Evolutionary conservation across 2,113 vertebrate genomes (phyloP).

Genomic region (Micromys minutus): DNA sequence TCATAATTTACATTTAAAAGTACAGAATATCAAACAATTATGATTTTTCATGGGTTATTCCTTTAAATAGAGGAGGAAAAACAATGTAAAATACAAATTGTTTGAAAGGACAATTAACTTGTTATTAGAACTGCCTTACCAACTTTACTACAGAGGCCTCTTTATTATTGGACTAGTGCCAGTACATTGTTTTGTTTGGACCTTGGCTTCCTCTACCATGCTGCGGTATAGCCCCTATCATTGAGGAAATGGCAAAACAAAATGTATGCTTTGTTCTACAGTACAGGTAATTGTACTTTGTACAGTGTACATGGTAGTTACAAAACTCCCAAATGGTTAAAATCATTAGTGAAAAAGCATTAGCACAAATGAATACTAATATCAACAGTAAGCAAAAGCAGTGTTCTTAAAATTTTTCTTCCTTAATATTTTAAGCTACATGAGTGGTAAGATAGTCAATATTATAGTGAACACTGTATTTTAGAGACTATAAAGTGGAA

Average conservation of each 20-base stretch:
- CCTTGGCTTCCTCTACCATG: background rate
- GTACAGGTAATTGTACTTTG: background rate
- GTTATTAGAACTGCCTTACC: background rate
- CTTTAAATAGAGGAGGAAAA: background rate
- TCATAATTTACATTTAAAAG: slow-evolving; percentile 27
- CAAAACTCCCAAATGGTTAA: slow-evolving; percentile 44
- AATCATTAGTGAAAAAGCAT: slow-evolving; percentile 37
- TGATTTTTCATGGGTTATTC: background rate
- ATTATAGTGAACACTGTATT: slow-evolving; percentile 10
- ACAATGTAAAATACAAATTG: background rate
- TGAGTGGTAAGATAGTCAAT: background rate
- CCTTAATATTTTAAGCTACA: background rate
- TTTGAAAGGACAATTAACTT: slow-evolving; percentile 9
- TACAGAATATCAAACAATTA: slow-evolving; percentile 26
- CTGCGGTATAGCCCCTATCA: background rate
- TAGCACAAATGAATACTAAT: background rate
- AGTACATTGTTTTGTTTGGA: background rate
- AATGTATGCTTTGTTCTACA: background rate
- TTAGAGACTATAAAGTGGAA: background rate
- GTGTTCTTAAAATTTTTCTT: background rate
- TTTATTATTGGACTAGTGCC: slow-evolving; percentile 22
- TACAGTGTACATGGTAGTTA: background rate
- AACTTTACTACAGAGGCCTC: background rate
- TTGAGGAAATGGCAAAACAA: slow-evolving; percentile 26
- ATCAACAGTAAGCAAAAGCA: background rate